These are phyloP conservation scores for Penelope pileata DNA, from an alignment of 2,113 vertebrate genomes.

Conservation along the genomic window DNA sequence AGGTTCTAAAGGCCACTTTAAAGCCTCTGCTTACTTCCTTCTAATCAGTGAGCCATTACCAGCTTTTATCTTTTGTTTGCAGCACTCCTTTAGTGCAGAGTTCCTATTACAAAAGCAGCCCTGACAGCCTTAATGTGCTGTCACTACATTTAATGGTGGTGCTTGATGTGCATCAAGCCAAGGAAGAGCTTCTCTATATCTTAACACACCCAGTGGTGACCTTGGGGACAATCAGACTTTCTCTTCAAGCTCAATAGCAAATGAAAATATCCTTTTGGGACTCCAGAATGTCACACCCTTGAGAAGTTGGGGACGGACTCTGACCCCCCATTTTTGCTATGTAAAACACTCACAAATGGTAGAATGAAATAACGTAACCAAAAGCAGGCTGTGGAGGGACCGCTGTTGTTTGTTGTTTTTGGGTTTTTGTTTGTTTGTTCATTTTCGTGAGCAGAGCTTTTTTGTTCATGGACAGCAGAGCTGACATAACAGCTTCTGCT, in stretches of 20 bases:
- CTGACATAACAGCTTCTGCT: neutral
- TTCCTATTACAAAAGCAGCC: neutral
- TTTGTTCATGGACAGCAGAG: neutral
- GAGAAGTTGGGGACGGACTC: neutral
- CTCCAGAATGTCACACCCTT: neutral
- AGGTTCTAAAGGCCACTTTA: neutral
- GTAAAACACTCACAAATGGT: neutral
- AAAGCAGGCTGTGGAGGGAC: neutral
- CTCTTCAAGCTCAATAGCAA: neutral
- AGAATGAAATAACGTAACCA: neutral
- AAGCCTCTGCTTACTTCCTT: neutral
- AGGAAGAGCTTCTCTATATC: neutral
- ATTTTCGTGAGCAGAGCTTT: neutral
- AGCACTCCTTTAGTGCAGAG: neutral
- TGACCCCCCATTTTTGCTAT: neutral
- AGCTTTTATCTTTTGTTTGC: slow-evolving; percentile 33
- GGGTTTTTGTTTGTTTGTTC: neutral
- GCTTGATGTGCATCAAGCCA: neutral
- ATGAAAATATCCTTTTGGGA: neutral
- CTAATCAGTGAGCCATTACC: slow-evolving; percentile 17
- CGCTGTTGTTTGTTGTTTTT: neutral
- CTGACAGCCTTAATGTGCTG: neutral
- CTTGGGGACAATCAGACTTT: neutral
- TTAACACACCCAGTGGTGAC: neutral
- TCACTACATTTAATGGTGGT: neutral